A percentile compares a stretch with the other conserved stretches of the same genome.
Conservation (phyloP, 2,113 vertebrate genomes). For the Galeopterus variegatus region DNA sequence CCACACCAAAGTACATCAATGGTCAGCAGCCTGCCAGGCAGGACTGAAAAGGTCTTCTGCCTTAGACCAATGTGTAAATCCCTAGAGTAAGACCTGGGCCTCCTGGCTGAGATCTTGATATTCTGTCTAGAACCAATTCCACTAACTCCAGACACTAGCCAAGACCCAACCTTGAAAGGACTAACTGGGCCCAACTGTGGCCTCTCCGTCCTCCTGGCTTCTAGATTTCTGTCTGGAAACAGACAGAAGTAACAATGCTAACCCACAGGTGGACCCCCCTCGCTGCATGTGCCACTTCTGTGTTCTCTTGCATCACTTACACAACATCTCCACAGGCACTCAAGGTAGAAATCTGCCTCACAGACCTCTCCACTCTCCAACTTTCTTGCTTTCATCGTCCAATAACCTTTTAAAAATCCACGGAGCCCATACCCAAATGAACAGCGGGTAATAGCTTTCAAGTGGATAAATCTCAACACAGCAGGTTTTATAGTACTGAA, state of each 20-base stretch:
- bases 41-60: neutral
- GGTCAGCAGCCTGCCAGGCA: neutral
- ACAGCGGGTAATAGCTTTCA: neutral
- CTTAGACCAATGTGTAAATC: neutral
- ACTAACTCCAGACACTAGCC: neutral
- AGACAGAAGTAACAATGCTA: neutral
- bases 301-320: neutral
- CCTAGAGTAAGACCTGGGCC: neutral
- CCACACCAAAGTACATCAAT: neutral
- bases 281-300: too few relatives aligned
- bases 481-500: neutral
- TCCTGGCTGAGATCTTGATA: neutral
- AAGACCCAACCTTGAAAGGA: neutral
- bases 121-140: neutral
- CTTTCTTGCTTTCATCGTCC: constrained; percentile 6
- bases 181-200: neutral
- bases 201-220: neutral
- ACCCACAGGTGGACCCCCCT: neutral
- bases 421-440: neutral
- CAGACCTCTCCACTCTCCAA: neutral
- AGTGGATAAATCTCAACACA: constrained; percentile 9
- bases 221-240: neutral
- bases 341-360: neutral
- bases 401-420: constrained; percentile 16
- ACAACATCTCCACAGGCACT: neutral